These are phyloP conservation scores for Nipponia nippon DNA, from an alignment of 2,113 vertebrate species.

Conservation along the genomic window DNA sequence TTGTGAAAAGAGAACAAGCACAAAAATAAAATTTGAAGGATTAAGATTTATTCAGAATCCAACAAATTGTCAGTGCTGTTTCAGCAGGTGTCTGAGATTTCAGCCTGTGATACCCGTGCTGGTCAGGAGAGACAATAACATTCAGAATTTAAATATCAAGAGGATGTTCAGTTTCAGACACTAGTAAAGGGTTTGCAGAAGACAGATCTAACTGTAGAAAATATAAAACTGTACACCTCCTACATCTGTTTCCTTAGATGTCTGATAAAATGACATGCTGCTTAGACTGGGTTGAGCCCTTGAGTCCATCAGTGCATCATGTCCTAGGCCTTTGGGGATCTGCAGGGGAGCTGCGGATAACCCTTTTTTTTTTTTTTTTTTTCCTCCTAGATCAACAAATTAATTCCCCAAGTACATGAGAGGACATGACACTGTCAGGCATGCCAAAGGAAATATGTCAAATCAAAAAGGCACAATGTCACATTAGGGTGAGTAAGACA, in stretches of 20 bases:
- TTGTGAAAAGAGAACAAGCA: not conserved
- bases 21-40: not conserved
- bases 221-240: not conserved
- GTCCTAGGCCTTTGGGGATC: not conserved
- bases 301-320: not conserved
- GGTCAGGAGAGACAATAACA: not conserved
- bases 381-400: not conserved
- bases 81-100: not conserved
- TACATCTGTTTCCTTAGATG: not conserved
- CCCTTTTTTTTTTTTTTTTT: rapidly evolving
- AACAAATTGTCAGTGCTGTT: not conserved
- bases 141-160: not conserved
- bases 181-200: not conserved
- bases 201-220: not conserved
- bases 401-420: not conserved
- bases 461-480: not conserved
- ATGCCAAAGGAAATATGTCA: not conserved
- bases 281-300: not conserved
- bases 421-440: not conserved
- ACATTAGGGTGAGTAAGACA: not conserved
- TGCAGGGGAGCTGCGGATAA: not conserved
- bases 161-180: not conserved
- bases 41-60: not conserved
- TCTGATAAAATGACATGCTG: not conserved
- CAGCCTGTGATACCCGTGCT: not conserved